Conservation (phyloP, 2,113 vertebrate genomes). For the Burhinus bistriatus region DNA sequence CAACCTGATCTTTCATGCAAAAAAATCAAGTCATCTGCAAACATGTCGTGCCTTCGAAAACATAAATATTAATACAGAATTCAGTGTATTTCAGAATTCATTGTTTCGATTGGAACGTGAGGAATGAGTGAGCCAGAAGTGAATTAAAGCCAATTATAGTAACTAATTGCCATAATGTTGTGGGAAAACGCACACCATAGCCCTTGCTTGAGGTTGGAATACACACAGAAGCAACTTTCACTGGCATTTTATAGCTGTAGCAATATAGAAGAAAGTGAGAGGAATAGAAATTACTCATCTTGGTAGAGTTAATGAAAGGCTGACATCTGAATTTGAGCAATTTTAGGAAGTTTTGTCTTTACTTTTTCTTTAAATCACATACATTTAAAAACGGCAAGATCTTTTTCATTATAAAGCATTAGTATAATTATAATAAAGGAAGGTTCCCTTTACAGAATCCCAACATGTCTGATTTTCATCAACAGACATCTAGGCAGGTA, state of each 20-base stretch:
- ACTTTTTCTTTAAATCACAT: not conserved
- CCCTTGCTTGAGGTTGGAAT: not conserved
- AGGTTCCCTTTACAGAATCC: not conserved
- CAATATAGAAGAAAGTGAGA: not conserved
- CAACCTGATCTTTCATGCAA: not conserved
- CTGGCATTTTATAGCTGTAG: not conserved
- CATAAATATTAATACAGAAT: conserved; percentile 2
- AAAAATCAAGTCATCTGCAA: not conserved
- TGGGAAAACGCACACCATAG: not conserved
- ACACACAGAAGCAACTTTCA: not conserved
- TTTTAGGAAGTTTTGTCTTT: not conserved
- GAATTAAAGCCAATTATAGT: not conserved
- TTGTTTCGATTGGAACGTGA: conserved; percentile 6
- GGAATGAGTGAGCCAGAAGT: not conserved
- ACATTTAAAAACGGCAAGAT: not conserved
- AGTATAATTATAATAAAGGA: not conserved
- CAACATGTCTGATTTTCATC: not conserved
- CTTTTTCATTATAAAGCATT: not conserved
- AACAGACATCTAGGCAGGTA: not conserved
- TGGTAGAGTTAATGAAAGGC: not conserved
- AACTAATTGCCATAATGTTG: conserved; percentile 14
- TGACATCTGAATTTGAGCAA: not conserved
- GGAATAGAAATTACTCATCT: not conserved
- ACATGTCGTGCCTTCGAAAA: not conserved
- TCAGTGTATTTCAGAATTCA: not conserved